Base-by-base conservation (phyloP, 2,888 invertebrate species). In the Aplocera efformata region DNA sequence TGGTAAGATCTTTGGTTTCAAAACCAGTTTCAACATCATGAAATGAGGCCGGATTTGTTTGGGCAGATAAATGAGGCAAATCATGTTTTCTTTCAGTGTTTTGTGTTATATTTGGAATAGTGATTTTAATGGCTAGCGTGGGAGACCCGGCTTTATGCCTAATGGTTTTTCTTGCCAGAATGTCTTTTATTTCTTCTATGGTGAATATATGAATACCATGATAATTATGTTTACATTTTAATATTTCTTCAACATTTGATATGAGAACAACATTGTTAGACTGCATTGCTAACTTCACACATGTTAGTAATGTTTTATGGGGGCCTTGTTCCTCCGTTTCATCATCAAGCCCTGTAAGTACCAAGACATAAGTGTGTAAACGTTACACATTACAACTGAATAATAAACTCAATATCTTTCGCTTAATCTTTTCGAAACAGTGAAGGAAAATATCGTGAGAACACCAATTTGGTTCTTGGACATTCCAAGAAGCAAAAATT, bases 251-350 rank as follows among this genome's bases (percentile, higher is more conserved):
- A 13, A 47, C 21, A 17, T 31, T 39, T 7, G 50, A 28, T 21
- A 55, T 46, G 17, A 55, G 33, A 32, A 55, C 40, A 22, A 55
- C 55, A 42, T 47, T 7, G n/a, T 31, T 42, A 32, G 35, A 21
- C 10, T 31, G 20, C 1, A 24, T 25, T 6, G 41, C 46, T 11
- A 47, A 24, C 1, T 38, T 30, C 6, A 17, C 7, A 27, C 55
- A 50, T 7, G 55, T 58, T 46, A 31, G 24, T 21, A 39, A 47
- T 37, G 8, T 32, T 38, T 8, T 31, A 11, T 11, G 28, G 25
- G 10, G 10, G n/a, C n/a, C 41, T 10, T 6, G 20, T 22, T 17
- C 8, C 11, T 24, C 36, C 10, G 17, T n/a, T 5, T 17, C 13
- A 3, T 17, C 13, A 5, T 17, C n/a, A n/a, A n/a, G 13, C 5